A percentile compares a stretch with the other conserved stretches of the same genome.
Evolutionary conservation across 1,140 invertebrate species (phyloP).

Genomic region (Harpegnathos saltator): DNA sequence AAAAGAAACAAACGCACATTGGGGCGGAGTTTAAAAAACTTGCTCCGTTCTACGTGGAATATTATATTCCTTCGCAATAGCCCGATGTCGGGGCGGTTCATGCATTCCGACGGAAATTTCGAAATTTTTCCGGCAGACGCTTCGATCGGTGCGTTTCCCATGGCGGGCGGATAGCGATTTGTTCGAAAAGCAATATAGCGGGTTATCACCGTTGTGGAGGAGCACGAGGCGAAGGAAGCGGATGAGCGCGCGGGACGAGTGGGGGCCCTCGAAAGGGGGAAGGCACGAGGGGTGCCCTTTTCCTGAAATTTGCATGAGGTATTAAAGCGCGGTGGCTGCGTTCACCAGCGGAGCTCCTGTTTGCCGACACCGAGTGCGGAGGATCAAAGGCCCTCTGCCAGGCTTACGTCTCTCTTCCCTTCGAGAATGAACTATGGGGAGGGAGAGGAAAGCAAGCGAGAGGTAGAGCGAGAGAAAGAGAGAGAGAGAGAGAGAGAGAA

Average conservation of each 20-base stretch:
- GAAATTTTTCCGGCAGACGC: constrained; percentile 63
- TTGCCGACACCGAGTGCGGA: constrained; percentile 84
- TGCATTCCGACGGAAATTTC: constrained; percentile 64
- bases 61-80: constrained; percentile 44
- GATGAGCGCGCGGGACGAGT: constrained; percentile 66
- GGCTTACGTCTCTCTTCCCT: constrained; percentile 65
- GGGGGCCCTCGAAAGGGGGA: constrained; percentile 54
- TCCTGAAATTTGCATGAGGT: constrained; percentile 86
- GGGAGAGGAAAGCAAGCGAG: not conserved
- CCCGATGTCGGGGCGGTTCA: constrained; percentile 20
- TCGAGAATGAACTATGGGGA: constrained; percentile 23
- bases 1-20: no score
- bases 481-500: constrained; percentile 22
- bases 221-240: constrained; percentile 72
- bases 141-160: constrained; percentile 69
- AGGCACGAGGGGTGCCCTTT: constrained; percentile 77
- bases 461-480: constrained; percentile 20
- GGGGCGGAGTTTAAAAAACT: not conserved
- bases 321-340: constrained; percentile 85
- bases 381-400: constrained; percentile 84
- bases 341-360: constrained; percentile 82
- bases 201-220: constrained; percentile 75
- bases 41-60: not conserved
- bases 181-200: constrained; percentile 85
- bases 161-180: constrained; percentile 84